Conservation (phyloP, 2,113 vertebrate genomes). For the Hepsetus odoe region DNA sequence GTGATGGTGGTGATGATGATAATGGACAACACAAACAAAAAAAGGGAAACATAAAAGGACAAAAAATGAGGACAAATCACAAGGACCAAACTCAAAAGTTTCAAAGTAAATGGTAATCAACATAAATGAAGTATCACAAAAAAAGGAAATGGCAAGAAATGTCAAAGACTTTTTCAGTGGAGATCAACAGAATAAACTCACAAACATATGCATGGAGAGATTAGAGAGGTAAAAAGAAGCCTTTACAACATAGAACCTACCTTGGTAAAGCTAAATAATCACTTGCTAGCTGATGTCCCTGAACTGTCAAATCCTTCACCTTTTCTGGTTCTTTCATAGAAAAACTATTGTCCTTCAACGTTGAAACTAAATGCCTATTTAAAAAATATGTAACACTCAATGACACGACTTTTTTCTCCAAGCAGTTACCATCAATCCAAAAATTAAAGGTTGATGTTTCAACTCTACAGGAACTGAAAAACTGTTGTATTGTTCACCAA, state of each 20-base stretch:
- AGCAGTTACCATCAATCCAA: constrained; percentile 87
- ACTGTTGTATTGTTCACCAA: constrained; percentile 77
- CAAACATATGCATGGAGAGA: constrained; percentile 76
- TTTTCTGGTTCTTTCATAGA: no score
- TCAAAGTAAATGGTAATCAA: constrained; percentile 69
- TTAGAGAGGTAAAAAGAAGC: constrained; percentile 74
- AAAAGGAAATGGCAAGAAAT: constrained; percentile 55
- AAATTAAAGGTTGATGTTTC: constrained; percentile 83
- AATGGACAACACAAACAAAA: constrained; percentile 78
- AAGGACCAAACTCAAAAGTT: constrained; percentile 60
- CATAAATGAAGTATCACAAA: constrained; percentile 60
- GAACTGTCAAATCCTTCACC: no score
- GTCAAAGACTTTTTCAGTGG: constrained; percentile 74
- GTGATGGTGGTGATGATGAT: constrained; percentile 69
- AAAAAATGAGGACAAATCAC: constrained; percentile 80
- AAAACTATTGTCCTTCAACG: background rate
- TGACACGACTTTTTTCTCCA: constrained; percentile 64
- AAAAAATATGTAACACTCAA: constrained; percentile 26
- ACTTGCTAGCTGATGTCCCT: background rate
- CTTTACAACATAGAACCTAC: constrained; percentile 88
- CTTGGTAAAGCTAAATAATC: constrained; percentile 65
- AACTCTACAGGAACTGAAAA: constrained; percentile 71
- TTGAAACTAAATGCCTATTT: background rate
- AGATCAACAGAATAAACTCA: constrained; percentile 70
- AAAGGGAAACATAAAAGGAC: constrained; percentile 76